Evolutionary conservation across 1,140 invertebrate genomes (phyloP), one percentile per base, ranked within the genome.

Genomic region (Tyrophagus putrescentiae): DNA sequence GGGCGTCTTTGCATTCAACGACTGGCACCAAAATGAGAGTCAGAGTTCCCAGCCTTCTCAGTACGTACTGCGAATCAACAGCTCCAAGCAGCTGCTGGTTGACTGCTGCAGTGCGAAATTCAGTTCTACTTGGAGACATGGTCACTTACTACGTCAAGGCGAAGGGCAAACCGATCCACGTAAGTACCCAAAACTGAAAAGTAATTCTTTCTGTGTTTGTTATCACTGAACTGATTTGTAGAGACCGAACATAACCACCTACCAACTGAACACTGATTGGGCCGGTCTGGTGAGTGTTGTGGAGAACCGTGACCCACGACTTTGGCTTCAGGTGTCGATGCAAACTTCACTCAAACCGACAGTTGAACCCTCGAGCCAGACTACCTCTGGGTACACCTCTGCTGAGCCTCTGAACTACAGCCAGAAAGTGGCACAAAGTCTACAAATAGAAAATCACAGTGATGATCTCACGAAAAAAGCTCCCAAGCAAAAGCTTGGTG

Each of bases 251-350:
- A 92, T 95, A 84, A 92, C 89, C 5, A 87, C 87, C 1, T 95
- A 94, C 72, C 93, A 93, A 71, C 75, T 96, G 63, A 94, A 90
- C 39, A 91, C 93, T 73, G 89, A 89, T 45, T 96, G 93, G 89
- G 88, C 90, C 28, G 93, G 93, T 21, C 75, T 96, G 48, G 86
- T 95, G 23, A 85, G 95, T 44, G 91, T 96, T 80, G 85, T 95
- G 34, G 93, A 97, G 73, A 98, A 98, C 77, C 78, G 89, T 33
- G 85, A 92, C 71, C 84, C 86, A 61, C 85, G 92, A 70, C 84
- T 87, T 68, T 92, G 87, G 84, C 88, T 94, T 62, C 87, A 92
- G 71, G 86, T 96, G 13, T 54, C 52, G 11, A 54, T 54, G 52
- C 32, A 54, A 11, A 27, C 52, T 13, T 21, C 7, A 25, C 45